Evolutionary conservation across 2,888 invertebrate species (phyloP).

Genomic region (Macaria notata): DNA sequence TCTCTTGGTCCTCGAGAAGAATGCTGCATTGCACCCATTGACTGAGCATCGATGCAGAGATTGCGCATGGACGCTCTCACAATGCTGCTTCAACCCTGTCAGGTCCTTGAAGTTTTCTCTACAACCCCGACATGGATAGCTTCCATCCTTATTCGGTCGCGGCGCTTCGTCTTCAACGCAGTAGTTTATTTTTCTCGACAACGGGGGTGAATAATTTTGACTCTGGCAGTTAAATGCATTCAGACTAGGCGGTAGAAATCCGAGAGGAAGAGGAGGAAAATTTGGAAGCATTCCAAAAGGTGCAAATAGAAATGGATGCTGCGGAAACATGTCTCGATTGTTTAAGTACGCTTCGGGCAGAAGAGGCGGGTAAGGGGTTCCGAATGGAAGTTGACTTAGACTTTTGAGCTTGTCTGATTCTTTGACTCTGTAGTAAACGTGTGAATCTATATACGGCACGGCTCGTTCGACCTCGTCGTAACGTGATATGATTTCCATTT

Average conservation of each 20-base stretch:
- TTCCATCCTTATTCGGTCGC: conserved; percentile 84
- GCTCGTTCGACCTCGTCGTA: conserved; percentile 88
- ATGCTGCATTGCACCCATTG: conserved; percentile 89
- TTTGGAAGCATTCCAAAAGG: conserved; percentile 77
- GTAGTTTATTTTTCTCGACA: conserved; percentile 76
- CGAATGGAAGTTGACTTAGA: conserved; percentile 58
- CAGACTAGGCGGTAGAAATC: conserved; percentile 70
- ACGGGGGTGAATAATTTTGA: conserved; percentile 62
- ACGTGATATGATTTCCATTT: conserved; percentile 90
- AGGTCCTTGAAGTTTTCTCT: conserved; percentile 84
- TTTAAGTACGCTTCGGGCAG: conserved; percentile 67
- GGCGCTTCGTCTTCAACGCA: conserved; percentile 86
- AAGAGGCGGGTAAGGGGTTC: conserved; percentile 61
- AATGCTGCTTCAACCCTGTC: conserved; percentile 86
- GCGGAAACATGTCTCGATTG: conserved; percentile 68
- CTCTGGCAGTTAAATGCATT: conserved; percentile 68
- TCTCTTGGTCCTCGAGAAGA: conserved; percentile 89
- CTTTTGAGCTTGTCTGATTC: conserved; percentile 64
- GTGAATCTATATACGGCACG: conserved; percentile 81
- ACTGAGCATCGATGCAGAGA: conserved; percentile 90
- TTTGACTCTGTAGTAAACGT: conserved; percentile 66
- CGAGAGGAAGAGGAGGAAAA: conserved; percentile 71
- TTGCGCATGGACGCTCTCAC: conserved; percentile 85
- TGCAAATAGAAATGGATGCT: conserved; percentile 73
- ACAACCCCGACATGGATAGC: conserved; percentile 87